These are phyloP conservation scores for Petrocephalus sullivani DNA, from an alignment of 2,797 vertebrate genomes.

Conservation along the genomic window DNA sequence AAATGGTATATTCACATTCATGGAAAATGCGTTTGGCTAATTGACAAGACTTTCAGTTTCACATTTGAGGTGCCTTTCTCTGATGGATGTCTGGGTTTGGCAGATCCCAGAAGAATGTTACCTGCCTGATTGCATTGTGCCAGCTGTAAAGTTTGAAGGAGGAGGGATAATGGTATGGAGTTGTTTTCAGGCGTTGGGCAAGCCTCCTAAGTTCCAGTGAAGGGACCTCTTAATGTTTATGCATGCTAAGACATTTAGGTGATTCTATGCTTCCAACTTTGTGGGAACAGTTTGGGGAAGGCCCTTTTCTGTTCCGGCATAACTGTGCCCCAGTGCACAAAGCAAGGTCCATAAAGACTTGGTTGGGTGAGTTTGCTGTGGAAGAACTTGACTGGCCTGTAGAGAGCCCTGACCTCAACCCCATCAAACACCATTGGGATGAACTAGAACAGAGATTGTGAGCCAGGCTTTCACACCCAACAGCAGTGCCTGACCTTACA, in stretches of 20 bases:
- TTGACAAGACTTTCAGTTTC: no score
- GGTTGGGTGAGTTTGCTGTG: background rate
- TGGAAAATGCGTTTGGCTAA: background rate
- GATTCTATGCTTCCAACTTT: background rate
- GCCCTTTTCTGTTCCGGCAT: background rate
- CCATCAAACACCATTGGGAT: background rate
- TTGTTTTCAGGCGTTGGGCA: no score
- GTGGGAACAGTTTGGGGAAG: background rate
- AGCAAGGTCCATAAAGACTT: background rate
- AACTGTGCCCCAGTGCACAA: background rate
- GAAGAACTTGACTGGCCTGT: background rate
- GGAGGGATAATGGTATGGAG: no score
- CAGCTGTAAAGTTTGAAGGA: no score
- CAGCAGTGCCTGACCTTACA: background rate
- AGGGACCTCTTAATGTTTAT: no score
- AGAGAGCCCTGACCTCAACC: background rate
- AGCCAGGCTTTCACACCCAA: background rate
- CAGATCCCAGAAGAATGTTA: no score
- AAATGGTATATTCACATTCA: no score
- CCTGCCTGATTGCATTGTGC: no score
- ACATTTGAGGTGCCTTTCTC: no score
- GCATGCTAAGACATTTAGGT: no score
- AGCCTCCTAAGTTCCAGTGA: no score
- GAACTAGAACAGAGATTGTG: background rate
- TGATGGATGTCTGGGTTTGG: no score